Base-by-base conservation (phyloP, 2,113 vertebrate species). In the Pteruthius melanotis region DNA sequence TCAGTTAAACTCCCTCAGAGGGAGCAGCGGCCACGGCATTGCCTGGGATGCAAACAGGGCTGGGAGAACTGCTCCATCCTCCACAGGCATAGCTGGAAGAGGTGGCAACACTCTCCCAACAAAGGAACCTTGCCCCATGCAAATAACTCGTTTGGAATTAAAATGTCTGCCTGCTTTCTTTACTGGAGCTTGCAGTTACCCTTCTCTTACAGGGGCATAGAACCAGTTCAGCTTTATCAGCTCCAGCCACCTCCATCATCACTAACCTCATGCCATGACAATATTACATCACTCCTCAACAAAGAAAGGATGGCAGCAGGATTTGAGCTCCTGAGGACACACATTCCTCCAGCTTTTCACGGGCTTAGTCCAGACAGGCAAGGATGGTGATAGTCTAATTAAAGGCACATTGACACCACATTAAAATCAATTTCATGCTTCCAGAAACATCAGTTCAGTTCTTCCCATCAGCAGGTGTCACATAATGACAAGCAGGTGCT, bases 401-500 rank as follows among this genome's bases (percentile, higher is more conserved):
- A 47, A 71, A 56, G 49, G 19, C 57, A 44, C n/a, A 9, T 0
- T 18, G 33, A 27, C 59, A 45, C 27, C 53, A 7, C 0, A 0
- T 16, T 80, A 81, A 72, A 87, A 54, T n/a, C 13, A 17, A 39
- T 49, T 52, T 47, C 45, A 40, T 0, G 0, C 40, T 56, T 69
- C 33, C 31, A 66, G 37, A 70, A 52, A 40, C 18, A 59, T 28
- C 64, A 45, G 35, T 17, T 22, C 24, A n/a, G 56, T 8, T 26
- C 30, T 42, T 39, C 52, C 40, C 60, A 37, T 26, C 68, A 40
- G 68, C 8, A 3, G 49, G 24, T 3, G 2, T 17, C 75, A 23
- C 42, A 0, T 21, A 45, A 60, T 0, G 12, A 50, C 10, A 2
- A 0, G 4, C 20, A 24, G 24, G 35, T 30, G 11, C 64, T 63